Conservation (phyloP, 2,797 vertebrate genomes). For the Alectoris magna region DNA sequence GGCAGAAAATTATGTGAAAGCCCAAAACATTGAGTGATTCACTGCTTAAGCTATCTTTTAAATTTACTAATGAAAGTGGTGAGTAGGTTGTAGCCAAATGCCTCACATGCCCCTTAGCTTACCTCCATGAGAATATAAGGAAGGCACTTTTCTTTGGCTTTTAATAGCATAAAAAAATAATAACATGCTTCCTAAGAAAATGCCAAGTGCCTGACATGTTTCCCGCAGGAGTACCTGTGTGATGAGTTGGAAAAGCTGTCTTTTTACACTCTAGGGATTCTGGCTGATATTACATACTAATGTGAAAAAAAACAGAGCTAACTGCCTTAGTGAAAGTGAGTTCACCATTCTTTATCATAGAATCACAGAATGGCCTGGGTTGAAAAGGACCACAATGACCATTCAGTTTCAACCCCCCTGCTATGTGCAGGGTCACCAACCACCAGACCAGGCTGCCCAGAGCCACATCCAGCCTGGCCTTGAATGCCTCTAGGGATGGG, state of each 20-base stretch:
- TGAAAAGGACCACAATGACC: no score
- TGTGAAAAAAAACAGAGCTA: background rate
- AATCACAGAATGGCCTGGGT: no score
- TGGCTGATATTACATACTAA: background rate
- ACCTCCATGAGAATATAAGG: background rate
- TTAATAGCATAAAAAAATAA: background rate
- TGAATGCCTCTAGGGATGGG: no score
- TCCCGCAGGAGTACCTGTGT: background rate
- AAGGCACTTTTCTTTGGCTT: background rate
- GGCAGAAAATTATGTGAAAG: slow-evolving; percentile 15
- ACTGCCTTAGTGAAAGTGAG: background rate
- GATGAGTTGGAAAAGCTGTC: background rate
- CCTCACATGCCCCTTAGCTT: background rate
- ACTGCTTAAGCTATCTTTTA: background rate
- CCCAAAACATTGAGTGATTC: background rate
- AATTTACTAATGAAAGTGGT: background rate
- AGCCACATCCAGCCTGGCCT: no score
- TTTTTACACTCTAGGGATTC: background rate
- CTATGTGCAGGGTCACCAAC: no score
- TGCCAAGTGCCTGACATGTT: background rate
- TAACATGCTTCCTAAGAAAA: background rate
- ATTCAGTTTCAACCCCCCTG: no score
- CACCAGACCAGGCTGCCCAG: no score
- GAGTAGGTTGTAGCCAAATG: background rate
- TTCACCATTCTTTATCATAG: background rate